phyloP scores from a whole-genome alignment of 2,888 invertebrate genomes.

The Pyrrhia umbra region DNA sequence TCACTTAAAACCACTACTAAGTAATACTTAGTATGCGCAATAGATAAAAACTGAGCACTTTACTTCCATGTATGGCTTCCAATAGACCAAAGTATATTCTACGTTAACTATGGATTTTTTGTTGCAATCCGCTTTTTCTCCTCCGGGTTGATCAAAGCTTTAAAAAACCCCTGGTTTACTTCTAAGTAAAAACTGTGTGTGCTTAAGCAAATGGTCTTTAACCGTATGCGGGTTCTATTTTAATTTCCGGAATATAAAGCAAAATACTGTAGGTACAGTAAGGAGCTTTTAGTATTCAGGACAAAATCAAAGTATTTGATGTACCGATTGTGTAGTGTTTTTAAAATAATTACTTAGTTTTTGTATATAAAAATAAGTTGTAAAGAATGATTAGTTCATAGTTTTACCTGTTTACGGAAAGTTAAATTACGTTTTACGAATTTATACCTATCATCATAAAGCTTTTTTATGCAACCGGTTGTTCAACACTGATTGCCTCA shows the following conservation, averaged over 20 bases:
- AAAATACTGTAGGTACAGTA: background rate
- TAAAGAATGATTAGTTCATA: too few species aligned
- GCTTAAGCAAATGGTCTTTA: conserved; percentile 16
- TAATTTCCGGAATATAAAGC: conserved; percentile 2
- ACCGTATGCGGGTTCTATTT: background rate
- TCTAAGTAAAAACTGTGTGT: conserved; percentile 18
- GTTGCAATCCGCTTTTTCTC: conserved; percentile 10
- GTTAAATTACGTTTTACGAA: too few species aligned
- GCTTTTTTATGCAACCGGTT: too few species aligned
- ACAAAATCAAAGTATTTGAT: too few species aligned
- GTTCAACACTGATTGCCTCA: background rate
- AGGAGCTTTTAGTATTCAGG: too few species aligned
- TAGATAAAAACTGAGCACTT: conserved; percentile 26
- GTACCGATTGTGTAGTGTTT: too few species aligned
- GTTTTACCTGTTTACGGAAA: too few species aligned
- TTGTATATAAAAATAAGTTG: too few species aligned
- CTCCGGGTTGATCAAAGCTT: conserved; percentile 16
- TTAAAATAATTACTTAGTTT: too few species aligned
- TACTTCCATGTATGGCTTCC: conserved; percentile 13
- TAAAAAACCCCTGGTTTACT: conserved; percentile 10
- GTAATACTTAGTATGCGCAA: conserved; percentile 16
- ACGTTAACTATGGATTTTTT: conserved; percentile 26
- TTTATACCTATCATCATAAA: too few species aligned
- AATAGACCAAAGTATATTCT: conserved; percentile 25
- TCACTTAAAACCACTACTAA: conserved; percentile 15